Evolutionary conservation across 2,797 vertebrate species (phyloP).

Genomic region (Capromys pilorides): DNA sequence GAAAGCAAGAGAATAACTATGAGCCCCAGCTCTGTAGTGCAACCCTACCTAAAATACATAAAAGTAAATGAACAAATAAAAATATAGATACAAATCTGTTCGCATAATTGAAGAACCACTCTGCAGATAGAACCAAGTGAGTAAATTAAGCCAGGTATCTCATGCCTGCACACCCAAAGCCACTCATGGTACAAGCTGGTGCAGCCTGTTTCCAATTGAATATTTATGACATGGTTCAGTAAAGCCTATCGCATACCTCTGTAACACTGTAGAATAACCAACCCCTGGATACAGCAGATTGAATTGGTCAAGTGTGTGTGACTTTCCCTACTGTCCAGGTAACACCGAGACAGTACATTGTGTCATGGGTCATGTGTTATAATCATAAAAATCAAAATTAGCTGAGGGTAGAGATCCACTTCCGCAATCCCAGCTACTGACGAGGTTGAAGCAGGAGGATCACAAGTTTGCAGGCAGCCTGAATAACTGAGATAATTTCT

Average conservation of each 20-base stretch:
- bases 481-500: background rate
- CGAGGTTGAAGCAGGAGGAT: background rate
- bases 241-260: background rate
- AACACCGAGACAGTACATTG: background rate
- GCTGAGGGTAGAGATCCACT: background rate
- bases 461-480: background rate
- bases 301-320: background rate
- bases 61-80: too few species aligned
- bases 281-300: background rate
- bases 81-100: background rate
- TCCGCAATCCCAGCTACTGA: background rate
- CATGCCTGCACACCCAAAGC: background rate
- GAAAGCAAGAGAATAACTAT: too few species aligned
- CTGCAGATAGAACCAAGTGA: background rate
- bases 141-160: background rate
- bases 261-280: background rate
- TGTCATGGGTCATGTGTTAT: background rate
- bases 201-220: background rate
- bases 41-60: too few species aligned
- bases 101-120: background rate
- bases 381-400: constrained; percentile 36
- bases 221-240: background rate
- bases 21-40: too few species aligned
- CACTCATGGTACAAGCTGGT: background rate
- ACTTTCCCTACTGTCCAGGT: constrained; percentile 6